Evolutionary conservation across 37 sponge, comb jelly and placozoan genomes (phyloP).

Genomic region (Chondrosia reniformis): DNA sequence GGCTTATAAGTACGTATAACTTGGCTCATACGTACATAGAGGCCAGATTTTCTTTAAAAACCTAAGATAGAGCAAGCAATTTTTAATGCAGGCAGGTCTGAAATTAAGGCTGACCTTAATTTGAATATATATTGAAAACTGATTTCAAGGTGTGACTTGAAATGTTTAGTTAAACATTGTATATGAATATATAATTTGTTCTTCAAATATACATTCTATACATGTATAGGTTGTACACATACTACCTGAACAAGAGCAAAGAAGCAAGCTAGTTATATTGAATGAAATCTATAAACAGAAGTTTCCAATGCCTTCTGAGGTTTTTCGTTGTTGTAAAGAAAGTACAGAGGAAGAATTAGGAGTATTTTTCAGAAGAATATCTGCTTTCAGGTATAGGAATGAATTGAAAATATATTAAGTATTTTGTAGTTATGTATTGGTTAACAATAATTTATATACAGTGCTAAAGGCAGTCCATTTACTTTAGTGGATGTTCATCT

Average conservation of each 20-base stretch:
- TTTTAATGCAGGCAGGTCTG: too few relatives aligned
- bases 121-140: too few relatives aligned
- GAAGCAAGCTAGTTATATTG: not conserved
- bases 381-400: not conserved
- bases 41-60: too few relatives aligned
- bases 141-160: too few relatives aligned
- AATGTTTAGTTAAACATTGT: not conserved
- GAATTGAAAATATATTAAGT: too few relatives aligned
- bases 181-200: not conserved
- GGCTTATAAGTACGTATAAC: too few relatives aligned
- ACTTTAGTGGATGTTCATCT: conserved; percentile 48
- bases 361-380: not conserved
- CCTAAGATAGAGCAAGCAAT: too few relatives aligned
- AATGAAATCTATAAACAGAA: not conserved
- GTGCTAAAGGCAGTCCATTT: not conserved
- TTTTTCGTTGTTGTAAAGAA: not conserved
- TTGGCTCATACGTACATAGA: too few relatives aligned
- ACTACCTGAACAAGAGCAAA: not conserved
- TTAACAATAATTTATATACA: too few relatives aligned
- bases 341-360: conserved; percentile 15
- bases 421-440: too few relatives aligned
- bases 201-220: not conserved
- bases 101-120: too few relatives aligned
- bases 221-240: not conserved
- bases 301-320: not conserved